Base-by-base conservation (phyloP, 2,888 invertebrate species). In the Andrena flavipes region DNA sequence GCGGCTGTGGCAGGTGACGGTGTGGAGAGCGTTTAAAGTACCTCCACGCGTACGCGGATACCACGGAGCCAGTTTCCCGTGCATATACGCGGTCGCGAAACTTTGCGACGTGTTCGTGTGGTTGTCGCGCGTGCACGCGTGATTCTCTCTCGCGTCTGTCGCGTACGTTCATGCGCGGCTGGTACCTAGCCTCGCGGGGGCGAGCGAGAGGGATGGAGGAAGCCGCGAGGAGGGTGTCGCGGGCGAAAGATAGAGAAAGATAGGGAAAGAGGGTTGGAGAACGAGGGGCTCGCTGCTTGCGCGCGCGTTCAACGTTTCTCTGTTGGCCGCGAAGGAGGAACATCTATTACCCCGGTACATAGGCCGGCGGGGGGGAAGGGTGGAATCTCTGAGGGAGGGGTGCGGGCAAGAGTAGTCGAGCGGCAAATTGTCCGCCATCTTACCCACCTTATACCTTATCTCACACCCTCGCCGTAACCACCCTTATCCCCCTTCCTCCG, bases 391-490 rank as follows among this genome's bases (percentile, higher is more conserved):
- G 88, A 84, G 85, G 86, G 89, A 88, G 88, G 92, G 91, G 92
- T 92, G 92, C 90, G 93, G 92, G 91, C 90, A 91, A 92, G 92
- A 92, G 93, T 93, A 93, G 93, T 93, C 93, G 93, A 93, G 93
- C 93, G 93, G 93, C 93, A 93, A 93, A 93, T 93, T 93, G 93
- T 93, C 93, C 93, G 93, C 93, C 93, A 93, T 93, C 93, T 93
- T 93, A 93, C 91, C 93, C 92, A 93, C 93, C 93, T 93, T 93
- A 93, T 93, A 92, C 93, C 91, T 92, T 92, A 92, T 91, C 92
- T 92, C 91, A 91, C 91, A 91, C 92, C 88, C 86, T 87, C 86
- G 77, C 85, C 85, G 88, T 89, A 89, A 89, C 88, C 84, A 85
- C 89, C 84, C 85, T 88, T 87, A 83, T 78, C 86, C 87, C 84